These are phyloP conservation scores for Ursus arctos DNA, from an alignment of 2,113 vertebrate genomes.

Conservation along the genomic window DNA sequence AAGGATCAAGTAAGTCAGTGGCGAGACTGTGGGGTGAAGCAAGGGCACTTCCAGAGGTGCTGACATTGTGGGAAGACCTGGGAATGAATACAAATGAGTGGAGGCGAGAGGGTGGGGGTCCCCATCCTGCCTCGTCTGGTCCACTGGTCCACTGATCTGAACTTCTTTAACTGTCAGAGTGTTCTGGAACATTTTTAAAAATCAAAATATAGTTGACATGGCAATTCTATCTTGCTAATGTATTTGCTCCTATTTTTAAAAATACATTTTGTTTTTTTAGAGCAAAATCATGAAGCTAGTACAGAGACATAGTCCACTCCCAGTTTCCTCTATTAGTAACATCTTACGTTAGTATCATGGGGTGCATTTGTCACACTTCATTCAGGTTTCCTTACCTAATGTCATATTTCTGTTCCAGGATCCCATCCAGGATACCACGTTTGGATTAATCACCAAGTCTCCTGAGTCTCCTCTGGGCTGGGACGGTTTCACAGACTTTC, in stretches of 20 bases:
- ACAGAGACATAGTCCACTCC: background rate
- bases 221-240: background rate
- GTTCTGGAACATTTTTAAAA: background rate
- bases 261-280: background rate
- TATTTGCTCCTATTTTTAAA: background rate
- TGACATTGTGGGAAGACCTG: background rate
- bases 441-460: background rate
- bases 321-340: background rate
- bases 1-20: background rate
- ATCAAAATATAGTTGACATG: background rate
- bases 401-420: background rate
- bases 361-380: background rate
- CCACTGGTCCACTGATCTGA: background rate
- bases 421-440: background rate
- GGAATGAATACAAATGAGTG: background rate
- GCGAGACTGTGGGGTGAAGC: background rate
- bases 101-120: rapidly evolving
- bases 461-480: background rate
- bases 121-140: background rate
- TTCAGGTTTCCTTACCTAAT: background rate
- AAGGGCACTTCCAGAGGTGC: background rate
- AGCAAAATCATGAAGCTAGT: slow-evolving; percentile 13
- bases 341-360: background rate
- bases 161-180: background rate
- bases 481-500: background rate